phyloP scores from a whole-genome alignment of 2,888 invertebrate genomes.

The Eupithecia tripunctaria region DNA sequence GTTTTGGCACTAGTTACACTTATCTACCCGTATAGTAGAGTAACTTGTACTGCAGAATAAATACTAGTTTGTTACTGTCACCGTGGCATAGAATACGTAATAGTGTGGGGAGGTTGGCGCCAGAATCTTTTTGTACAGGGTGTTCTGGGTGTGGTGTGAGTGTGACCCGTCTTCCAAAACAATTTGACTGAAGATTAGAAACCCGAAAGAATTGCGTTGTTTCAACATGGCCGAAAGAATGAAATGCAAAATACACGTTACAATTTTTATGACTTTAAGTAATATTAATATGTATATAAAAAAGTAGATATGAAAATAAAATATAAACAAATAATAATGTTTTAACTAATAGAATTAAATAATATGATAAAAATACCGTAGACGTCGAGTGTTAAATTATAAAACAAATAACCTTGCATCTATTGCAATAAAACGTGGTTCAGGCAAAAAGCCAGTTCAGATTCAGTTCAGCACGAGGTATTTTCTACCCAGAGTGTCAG shows the following conservation, averaged over 20 bases:
- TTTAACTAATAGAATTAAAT: too few relatives aligned
- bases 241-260: too few relatives aligned
- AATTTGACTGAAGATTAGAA: not conserved
- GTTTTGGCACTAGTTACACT: conserved; percentile 67
- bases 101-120: conserved; percentile 38
- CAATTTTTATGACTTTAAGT: too few relatives aligned
- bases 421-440: too few relatives aligned
- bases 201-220: not conserved
- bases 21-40: conserved; percentile 47
- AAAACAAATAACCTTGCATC: too few relatives aligned
- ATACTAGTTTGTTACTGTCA: conserved; percentile 13
- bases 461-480: not conserved
- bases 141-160: not conserved
- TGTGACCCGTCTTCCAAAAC: not conserved
- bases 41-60: conserved; percentile 35
- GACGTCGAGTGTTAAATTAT: too few relatives aligned
- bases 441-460: not conserved
- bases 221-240: not conserved
- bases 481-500: not conserved
- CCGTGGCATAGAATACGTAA: not conserved
- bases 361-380: too few relatives aligned
- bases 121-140: conserved; percentile 47
- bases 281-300: too few relatives aligned
- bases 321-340: too few relatives aligned
- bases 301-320: too few relatives aligned